A percentile compares a stretch with the other conserved stretches of the same genome.
phyloP scores from a whole-genome alignment of 2,797 vertebrate species.

The Dipus sagitta region DNA sequence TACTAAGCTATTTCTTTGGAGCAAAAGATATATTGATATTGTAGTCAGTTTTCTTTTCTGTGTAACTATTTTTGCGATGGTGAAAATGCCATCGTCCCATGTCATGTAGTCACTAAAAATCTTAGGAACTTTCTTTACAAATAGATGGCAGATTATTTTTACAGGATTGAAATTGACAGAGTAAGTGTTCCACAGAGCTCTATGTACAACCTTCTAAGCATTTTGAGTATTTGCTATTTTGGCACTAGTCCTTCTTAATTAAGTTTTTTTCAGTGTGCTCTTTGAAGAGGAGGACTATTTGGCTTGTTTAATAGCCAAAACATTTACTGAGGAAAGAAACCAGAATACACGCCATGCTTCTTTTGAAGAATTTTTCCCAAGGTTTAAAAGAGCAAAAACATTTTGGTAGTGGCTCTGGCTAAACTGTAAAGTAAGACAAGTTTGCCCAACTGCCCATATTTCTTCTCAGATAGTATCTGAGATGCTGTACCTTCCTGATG shows the following conservation, averaged over 20 bases:
- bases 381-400: conserved; percentile 15
- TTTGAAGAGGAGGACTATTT: conserved; percentile 38
- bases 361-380: conserved; percentile 37
- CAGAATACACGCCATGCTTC: conserved; percentile 15
- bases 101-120: conserved; percentile 51
- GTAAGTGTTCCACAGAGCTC: neutral
- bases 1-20: conserved; percentile 17
- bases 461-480: neutral
- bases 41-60: conserved; percentile 7
- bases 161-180: conserved; percentile 38
- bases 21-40: conserved; percentile 42
- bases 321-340: conserved; percentile 56
- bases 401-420: neutral
- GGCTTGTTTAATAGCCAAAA: conserved; percentile 23
- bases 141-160: conserved; percentile 64
- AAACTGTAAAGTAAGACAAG: conserved; percentile 32
- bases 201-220: conserved; percentile 34
- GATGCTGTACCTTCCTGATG: conserved; percentile 1
- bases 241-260: conserved; percentile 5
- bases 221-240: conserved; percentile 65
- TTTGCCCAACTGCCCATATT: neutral
- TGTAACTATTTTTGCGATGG: conserved; percentile 13
- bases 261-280: neutral
- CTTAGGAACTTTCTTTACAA: conserved; percentile 58
- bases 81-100: conserved; percentile 24